A percentile compares a stretch with the other conserved stretches of the same genome.
Evolutionary conservation across 2,888 invertebrate genomes (phyloP).

Genomic region (Pilophorus perplexus): DNA sequence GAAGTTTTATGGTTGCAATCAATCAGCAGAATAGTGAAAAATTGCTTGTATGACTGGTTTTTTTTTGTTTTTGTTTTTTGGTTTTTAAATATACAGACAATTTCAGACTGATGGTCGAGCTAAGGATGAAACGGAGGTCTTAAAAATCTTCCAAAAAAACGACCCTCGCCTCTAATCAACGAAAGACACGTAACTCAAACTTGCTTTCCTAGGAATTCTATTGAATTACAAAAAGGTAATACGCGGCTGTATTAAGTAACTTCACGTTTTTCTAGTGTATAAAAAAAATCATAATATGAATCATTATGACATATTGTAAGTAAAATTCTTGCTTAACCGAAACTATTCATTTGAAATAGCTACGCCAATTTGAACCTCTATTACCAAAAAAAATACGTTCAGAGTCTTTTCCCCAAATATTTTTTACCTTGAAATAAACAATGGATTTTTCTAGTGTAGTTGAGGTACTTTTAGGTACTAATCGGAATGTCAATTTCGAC

Average conservation of each 20-base stretch:
- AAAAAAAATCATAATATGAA: no score
- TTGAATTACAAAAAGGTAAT: background rate
- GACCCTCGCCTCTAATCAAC: background rate
- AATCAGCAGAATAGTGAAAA: no score
- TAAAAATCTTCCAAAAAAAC: background rate
- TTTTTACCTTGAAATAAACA: background rate
- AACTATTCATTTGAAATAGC: no score
- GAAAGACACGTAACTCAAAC: constrained; percentile 9
- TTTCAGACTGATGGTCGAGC: constrained; percentile 4
- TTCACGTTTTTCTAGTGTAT: background rate
- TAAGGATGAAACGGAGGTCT: background rate
- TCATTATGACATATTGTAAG: no score
- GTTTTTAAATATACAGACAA: background rate
- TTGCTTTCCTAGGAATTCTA: background rate
- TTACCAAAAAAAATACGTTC: background rate
- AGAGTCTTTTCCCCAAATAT: background rate
- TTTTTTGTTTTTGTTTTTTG: no score
- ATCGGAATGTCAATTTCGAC: no score
- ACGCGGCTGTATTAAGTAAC: background rate
- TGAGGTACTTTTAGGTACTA: no score
- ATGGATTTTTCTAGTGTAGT: no score
- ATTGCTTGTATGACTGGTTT: no score
- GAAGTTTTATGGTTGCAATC: no score
- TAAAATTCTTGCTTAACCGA: no score
- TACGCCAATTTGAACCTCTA: no score